These are phyloP conservation scores for Phylloscopus trochiloides DNA, from an alignment of 2,113 vertebrate genomes.

Conservation along the genomic window DNA sequence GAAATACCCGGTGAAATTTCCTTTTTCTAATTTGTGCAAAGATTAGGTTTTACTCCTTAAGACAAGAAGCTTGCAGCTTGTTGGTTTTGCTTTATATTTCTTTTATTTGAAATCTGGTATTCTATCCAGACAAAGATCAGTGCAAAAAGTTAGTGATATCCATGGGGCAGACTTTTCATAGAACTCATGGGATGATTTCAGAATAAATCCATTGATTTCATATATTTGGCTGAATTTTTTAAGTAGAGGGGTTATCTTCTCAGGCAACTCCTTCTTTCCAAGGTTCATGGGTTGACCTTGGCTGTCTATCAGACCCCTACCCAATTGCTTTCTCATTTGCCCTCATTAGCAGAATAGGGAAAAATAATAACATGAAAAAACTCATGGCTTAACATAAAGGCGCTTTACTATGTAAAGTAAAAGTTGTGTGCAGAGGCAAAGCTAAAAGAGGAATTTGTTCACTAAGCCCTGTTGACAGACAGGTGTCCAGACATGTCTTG, in stretches of 20 bases:
- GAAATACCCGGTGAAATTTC: background rate
- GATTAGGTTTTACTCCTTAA: background rate
- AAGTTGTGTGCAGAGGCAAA: background rate
- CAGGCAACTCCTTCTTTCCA: background rate
- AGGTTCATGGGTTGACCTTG: background rate
- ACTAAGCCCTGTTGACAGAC: fast-evolving
- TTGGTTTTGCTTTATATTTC: background rate
- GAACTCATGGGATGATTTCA: background rate
- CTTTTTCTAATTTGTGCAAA: background rate
- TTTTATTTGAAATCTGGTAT: background rate
- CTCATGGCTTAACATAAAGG: background rate
- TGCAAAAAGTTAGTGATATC: background rate
- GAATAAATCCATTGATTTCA: background rate
- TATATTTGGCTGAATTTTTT: background rate
- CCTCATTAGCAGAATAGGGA: background rate
- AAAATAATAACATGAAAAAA: background rate
- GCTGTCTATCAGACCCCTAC: background rate
- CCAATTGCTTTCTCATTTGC: background rate
- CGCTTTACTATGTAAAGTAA: fast-evolving
- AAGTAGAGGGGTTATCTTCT: background rate
- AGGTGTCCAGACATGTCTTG: background rate
- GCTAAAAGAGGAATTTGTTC: background rate
- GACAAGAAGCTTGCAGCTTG: background rate
- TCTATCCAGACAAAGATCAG: background rate
- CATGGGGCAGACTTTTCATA: background rate